Percentiles rank a stretch among this genome's conserved stretches.
Conservation (phyloP, 2,113 vertebrate species). For the Pelmatolapia mariae region DNA sequence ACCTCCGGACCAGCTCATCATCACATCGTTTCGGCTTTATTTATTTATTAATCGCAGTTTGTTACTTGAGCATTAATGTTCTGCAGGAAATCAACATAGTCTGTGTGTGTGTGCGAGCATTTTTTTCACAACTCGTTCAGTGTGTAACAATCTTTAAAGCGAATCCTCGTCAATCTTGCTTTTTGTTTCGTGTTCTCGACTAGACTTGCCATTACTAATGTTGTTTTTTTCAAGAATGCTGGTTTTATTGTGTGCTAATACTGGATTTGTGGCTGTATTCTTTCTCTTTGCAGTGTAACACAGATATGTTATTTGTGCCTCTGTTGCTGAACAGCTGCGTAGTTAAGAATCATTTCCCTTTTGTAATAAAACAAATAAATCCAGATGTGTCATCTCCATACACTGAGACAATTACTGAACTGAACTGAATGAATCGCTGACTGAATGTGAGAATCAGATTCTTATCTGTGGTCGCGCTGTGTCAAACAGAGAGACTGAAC, state of each 20-base stretch:
- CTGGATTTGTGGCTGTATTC: background rate
- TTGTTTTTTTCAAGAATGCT: background rate
- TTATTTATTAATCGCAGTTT: no score
- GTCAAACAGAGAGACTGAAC: no score
- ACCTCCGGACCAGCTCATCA: no score
- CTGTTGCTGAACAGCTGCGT: background rate
- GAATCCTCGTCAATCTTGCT: no score
- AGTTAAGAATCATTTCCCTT: background rate
- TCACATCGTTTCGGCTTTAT: no score
- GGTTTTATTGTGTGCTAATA: background rate
- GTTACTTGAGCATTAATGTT: no score
- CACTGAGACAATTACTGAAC: background rate
- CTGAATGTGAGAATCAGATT: background rate
- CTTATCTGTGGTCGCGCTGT: no score
- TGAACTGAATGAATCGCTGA: background rate
- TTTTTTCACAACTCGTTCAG: no score
- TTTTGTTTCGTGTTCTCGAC: background rate
- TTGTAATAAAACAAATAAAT: background rate
- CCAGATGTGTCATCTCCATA: rapidly evolving
- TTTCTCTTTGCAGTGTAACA: background rate
- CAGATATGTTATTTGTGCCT: background rate
- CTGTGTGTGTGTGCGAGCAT: no score
- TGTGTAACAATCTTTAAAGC: no score
- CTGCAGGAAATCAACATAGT: no score
- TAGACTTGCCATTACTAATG: background rate